Base-by-base conservation (phyloP, 2,888 invertebrate genomes). In the Polia nebulosa region DNA sequence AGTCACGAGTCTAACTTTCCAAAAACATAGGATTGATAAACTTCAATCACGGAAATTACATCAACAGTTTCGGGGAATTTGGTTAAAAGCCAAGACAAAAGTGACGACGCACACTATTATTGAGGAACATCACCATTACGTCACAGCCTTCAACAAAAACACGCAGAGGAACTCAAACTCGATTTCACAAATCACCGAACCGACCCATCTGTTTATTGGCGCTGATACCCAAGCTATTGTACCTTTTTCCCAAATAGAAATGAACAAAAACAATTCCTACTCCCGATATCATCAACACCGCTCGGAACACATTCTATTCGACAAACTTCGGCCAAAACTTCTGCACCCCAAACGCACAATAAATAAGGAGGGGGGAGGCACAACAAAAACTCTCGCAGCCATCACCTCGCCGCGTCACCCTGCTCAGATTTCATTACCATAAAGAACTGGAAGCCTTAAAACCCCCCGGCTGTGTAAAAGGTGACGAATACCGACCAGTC, bases 391-490 rank as follows among this genome's bases (percentile, higher is more conserved):
- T 94, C 93, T 93, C 92, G 87, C 91, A 94, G 88, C 90, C 95
- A 94, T 94, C 95, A 95, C 94, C 94, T 94, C 93, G 90, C 90
- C 93, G 91, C 94, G 94, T 95, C 95, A 95, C 95, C 95, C 95
- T 92, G 95, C 94, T 95, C 95, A 95, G 95, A 95, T 95, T 95
- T 95, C 95, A 95, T 95, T 95, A 95, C 94, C 95, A 95, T 95
- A 95, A 95, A 95, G 95, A 95, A 95, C 95, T 95, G 93, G 92
- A 93, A 93, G 95, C 95, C 95, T 95, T 95, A 95, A 95, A 95
- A 94, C 94, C 95, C 95, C 94, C 92, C 92, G 90, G 92, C 94
- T 93, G 93, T 94, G 93, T 93, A 94, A 94, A 94, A 94, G 94
- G 95, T 94, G 95, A 95, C 90, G 91, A 90, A 89, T 88, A 88